Percentiles rank a stretch among this genome's conserved stretches.
Evolutionary conservation across 2,113 vertebrate species (phyloP).

Genomic region (Furnarius figulus): DNA sequence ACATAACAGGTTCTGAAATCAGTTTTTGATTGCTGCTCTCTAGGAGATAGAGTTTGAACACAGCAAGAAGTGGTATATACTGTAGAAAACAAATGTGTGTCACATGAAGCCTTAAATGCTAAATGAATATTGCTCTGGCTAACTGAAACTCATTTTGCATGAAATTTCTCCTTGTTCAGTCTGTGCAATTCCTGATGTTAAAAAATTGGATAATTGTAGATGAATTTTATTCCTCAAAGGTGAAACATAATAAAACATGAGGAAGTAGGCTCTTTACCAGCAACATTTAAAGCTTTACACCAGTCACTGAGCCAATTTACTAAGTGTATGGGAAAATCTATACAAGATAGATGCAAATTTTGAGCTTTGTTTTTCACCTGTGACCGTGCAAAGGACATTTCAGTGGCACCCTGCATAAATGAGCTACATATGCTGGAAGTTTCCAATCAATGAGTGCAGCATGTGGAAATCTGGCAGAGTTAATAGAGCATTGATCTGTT

Average conservation of each 20-base stretch:
- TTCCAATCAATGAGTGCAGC: neutral
- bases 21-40: neutral
- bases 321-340: neutral
- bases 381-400: neutral
- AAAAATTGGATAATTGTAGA: neutral
- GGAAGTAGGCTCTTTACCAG: neutral
- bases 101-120: neutral
- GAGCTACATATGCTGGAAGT: neutral
- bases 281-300: neutral
- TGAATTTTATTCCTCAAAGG: neutral
- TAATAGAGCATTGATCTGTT: neutral
- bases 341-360: neutral
- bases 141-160: neutral
- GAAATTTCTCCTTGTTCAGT: neutral
- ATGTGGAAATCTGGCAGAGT: neutral
- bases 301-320: neutral
- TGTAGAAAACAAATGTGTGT: neutral
- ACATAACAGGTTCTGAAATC: neutral
- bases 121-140: neutral
- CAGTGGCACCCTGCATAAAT: neutral
- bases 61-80: neutral
- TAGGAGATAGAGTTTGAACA: neutral
- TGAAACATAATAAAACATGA: neutral
- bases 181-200: neutral
- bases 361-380: neutral